Evolutionary conservation across 1,140 invertebrate species (phyloP).

Genomic region (Danaus melanippus): DNA sequence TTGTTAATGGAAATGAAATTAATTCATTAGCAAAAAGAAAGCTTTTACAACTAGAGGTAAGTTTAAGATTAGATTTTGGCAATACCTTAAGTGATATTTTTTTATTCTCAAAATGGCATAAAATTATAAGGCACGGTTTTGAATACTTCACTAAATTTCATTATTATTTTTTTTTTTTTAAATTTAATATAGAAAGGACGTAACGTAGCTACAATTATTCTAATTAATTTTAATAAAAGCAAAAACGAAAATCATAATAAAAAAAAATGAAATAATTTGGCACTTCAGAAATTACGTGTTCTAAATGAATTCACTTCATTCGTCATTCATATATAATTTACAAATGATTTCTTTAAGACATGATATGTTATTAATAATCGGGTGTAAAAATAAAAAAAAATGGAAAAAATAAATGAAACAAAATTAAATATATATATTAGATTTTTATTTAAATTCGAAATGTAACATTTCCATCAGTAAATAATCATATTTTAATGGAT

Average conservation of each 20-base stretch:
- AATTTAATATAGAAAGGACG: slow-evolving; percentile 57
- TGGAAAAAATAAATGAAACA: slow-evolving; percentile 53
- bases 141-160: slow-evolving; percentile 58
- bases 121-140: slow-evolving; percentile 67
- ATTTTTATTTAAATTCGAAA: slow-evolving; percentile 64
- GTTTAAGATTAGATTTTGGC: slow-evolving; percentile 47
- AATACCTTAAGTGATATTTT: slow-evolving; percentile 63
- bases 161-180: too few relatives aligned
- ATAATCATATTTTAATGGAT: slow-evolving; percentile 66
- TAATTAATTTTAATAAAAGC: slow-evolving; percentile 20
- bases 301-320: slow-evolving; percentile 12
- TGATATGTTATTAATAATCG: slow-evolving; percentile 60
- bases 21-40: slow-evolving; percentile 7
- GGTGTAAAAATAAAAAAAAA: slow-evolving; percentile 25
- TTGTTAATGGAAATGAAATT: slow-evolving; percentile 6
- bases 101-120: slow-evolving; percentile 64
- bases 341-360: slow-evolving; percentile 26
- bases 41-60: slow-evolving; percentile 24
- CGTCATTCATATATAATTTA: slow-evolving; percentile 17
- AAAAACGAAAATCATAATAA: slow-evolving; percentile 14
- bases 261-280: slow-evolving; percentile 28
- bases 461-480: slow-evolving; percentile 60
- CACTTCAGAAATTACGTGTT: slow-evolving; percentile 21
- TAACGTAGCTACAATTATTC: slow-evolving; percentile 49
- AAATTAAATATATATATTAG: slow-evolving; percentile 50